Percentiles rank a stretch among this genome's conserved stretches.
phyloP scores from a whole-genome alignment of 2,113 vertebrate genomes.

The Noctilio leporinus region DNA sequence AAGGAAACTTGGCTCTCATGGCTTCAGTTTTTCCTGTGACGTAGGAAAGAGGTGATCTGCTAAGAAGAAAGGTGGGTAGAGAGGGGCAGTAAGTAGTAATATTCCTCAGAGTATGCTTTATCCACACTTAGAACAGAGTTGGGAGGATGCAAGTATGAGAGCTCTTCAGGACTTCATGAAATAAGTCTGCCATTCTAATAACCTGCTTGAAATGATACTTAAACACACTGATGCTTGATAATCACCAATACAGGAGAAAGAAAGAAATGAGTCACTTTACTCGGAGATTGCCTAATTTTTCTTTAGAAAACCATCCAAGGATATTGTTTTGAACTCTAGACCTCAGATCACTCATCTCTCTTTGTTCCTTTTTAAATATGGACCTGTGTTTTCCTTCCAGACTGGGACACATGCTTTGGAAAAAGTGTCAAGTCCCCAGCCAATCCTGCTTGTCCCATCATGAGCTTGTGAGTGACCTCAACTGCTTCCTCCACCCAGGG shows the following conservation, averaged over 20 bases:
- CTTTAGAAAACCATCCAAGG: background rate
- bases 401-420: background rate
- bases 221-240: background rate
- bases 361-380: constrained; percentile 1
- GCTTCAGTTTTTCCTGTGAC: background rate
- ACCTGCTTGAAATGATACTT: background rate
- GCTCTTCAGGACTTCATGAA: background rate
- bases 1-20: background rate
- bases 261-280: background rate
- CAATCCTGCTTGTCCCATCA: background rate
- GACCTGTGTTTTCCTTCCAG: background rate
- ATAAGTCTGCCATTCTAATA: background rate
- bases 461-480: background rate
- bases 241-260: background rate
- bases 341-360: background rate
- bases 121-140: background rate
- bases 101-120: background rate
- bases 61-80: background rate
- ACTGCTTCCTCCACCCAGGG: background rate
- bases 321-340: background rate
- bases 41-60: background rate
- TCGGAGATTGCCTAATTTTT: constrained; percentile 10
- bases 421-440: background rate
- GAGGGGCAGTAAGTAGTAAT: background rate
- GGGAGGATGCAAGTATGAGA: background rate